A percentile compares a stretch with the other conserved stretches of the same genome.
Evolutionary conservation across 2,797 vertebrate species (phyloP).

Genomic region (Distichodus sexfasciatus): DNA sequence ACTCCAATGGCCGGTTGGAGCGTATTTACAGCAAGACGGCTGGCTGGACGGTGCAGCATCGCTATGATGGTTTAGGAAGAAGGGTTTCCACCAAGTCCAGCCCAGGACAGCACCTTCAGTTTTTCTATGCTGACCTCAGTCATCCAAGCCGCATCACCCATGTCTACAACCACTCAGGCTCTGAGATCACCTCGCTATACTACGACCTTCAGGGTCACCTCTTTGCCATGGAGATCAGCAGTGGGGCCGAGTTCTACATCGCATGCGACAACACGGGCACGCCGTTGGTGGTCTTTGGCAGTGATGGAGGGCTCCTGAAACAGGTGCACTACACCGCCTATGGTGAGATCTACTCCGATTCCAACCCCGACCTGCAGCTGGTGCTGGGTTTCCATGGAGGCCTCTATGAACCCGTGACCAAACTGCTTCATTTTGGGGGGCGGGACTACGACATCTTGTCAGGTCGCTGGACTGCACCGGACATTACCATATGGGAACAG

Average conservation of each 20-base stretch:
- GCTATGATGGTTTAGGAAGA: conserved; percentile 92
- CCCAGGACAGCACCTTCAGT: conserved; percentile 92
- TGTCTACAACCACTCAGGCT: conserved; percentile 96
- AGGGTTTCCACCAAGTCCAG: conserved; percentile 92
- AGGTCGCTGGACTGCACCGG: conserved; percentile 93
- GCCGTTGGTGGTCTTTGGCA: conserved; percentile 93
- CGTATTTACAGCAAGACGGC: conserved; percentile 95
- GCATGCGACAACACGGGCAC: conserved; percentile 96
- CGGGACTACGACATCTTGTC: conserved; percentile 96
- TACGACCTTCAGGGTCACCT: conserved; percentile 97
- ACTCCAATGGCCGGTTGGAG: conserved; percentile 93
- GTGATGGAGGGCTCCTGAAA: conserved; percentile 93
- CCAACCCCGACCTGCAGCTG: conserved; percentile 94
- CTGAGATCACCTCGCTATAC: conserved; percentile 96
- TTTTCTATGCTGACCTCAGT: conserved; percentile 95
- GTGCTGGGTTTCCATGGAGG: conserved; percentile 97
- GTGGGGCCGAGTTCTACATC: conserved; percentile 96
- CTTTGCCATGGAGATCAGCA: conserved; percentile 98
- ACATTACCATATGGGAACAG: conserved; percentile 88
- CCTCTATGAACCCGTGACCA: conserved; percentile 93
- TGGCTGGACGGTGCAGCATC: conserved; percentile 93
- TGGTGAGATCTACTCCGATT: conserved; percentile 96
- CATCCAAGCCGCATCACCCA: conserved; percentile 95
- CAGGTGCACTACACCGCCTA: conserved; percentile 98
- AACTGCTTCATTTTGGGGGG: conserved; percentile 93